Evolutionary conservation across 1,140 invertebrate genomes (phyloP).

Genomic region (Eriosoma lanigerum): DNA sequence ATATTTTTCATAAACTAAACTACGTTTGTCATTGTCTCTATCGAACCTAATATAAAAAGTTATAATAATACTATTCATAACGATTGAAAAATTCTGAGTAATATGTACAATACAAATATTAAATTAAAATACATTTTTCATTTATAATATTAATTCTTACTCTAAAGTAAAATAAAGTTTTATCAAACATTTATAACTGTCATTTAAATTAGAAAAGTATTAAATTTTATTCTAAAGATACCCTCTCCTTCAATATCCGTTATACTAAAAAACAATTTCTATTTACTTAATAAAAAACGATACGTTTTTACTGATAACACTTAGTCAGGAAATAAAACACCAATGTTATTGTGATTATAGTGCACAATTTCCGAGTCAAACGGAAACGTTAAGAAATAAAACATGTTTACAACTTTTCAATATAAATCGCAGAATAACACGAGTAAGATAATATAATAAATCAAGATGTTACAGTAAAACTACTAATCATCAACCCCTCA

Average conservation of each 20-base stretch:
- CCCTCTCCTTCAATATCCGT: conserved; percentile 1
- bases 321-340: conserved; percentile 16
- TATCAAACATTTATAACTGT: conserved; percentile 11
- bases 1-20: too few species aligned
- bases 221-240: not conserved
- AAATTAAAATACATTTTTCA: not conserved
- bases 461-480: not conserved
- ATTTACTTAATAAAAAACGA: not conserved
- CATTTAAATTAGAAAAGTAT: conserved; percentile 24
- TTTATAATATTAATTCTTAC: not conserved
- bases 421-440: not conserved
- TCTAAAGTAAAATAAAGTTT: not conserved
- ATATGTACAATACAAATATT: not conserved
- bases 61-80: too few species aligned
- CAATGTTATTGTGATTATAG: not conserved
- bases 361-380: not conserved
- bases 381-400: conserved; percentile 32
- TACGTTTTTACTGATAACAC: conserved; percentile 16
- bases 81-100: too few species aligned
- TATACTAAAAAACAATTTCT: not conserved
- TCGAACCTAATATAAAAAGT: too few species aligned
- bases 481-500: not conserved
- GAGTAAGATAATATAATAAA: not conserved
- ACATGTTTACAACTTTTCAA: conserved; percentile 21
- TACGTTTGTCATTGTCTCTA: too few species aligned